These are phyloP conservation scores for Phortica magna DNA, from an alignment of 2,888 invertebrate genomes.

Conservation along the genomic window DNA sequence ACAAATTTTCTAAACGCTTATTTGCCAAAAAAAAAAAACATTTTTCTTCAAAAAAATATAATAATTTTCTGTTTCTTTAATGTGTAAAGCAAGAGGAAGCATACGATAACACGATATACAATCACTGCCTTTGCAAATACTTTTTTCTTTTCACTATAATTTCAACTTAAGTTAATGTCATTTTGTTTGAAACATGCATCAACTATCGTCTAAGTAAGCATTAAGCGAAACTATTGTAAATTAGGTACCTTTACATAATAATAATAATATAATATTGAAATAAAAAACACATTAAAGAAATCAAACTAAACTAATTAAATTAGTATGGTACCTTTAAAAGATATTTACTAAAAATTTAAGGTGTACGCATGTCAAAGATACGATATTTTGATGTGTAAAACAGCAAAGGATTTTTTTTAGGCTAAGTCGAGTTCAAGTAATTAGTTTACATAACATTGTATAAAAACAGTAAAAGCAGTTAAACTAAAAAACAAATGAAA, in stretches of 20 bases:
- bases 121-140: slow-evolving; percentile 71
- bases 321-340: slow-evolving; percentile 73
- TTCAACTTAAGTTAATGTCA: slow-evolving; percentile 21
- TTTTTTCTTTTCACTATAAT: slow-evolving; percentile 19
- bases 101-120: slow-evolving; percentile 53
- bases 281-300: slow-evolving; percentile 15
- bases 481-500: slow-evolving; percentile 52
- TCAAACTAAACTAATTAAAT: slow-evolving; percentile 73
- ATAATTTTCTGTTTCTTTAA: not conserved
- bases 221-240: slow-evolving; percentile 74
- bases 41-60: not conserved
- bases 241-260: slow-evolving; percentile 75
- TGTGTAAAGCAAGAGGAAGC: not conserved
- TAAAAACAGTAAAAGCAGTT: slow-evolving; percentile 45
- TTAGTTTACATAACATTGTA: slow-evolving; percentile 59
- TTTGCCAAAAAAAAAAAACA: not conserved
- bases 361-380: not conserved
- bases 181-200: slow-evolving; percentile 12
- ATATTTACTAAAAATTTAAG: slow-evolving; percentile 29
- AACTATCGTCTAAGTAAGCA: slow-evolving; percentile 25
- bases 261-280: slow-evolving; percentile 44
- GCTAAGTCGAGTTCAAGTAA: slow-evolving; percentile 59
- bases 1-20: slow-evolving; percentile 36
- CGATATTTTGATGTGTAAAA: not conserved
- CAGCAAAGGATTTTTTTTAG: not conserved